Percentiles rank a stretch among this genome's conserved stretches.
Conservation (phyloP, 2,113 vertebrate species). For the Mellivora capensis region DNA sequence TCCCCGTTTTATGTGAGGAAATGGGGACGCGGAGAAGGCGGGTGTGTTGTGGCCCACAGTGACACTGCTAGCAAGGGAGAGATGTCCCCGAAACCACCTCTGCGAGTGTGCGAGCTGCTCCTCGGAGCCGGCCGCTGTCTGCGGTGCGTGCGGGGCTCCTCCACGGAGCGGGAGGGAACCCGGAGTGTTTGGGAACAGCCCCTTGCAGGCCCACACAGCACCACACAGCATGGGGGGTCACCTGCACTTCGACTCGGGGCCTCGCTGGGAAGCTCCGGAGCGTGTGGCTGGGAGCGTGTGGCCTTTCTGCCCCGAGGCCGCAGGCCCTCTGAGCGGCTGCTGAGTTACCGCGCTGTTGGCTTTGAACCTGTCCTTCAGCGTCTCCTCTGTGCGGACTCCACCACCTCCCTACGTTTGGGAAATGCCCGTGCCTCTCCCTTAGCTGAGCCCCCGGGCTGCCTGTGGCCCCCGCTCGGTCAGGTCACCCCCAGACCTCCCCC, state of each 20-base stretch:
- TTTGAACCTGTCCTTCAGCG: rapidly evolving
- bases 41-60: rapidly evolving
- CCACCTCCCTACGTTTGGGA: rapidly evolving
- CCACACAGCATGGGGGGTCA: rapidly evolving
- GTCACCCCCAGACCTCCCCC: rapidly evolving
- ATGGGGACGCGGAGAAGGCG: neutral
- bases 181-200: rapidly evolving
- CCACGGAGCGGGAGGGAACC: rapidly evolving
- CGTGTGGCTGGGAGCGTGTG: rapidly evolving
- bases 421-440: rapidly evolving
- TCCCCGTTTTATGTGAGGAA: neutral
- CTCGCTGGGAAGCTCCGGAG: rapidly evolving
- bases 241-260: rapidly evolving
- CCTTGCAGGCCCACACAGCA: rapidly evolving
- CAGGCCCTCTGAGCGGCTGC: too few relatives aligned
- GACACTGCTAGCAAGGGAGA: neutral
- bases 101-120: rapidly evolving
- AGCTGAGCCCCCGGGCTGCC: neutral
- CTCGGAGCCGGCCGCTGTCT: rapidly evolving
- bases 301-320: rapidly evolving
- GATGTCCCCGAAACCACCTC: rapidly evolving
- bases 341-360: rapidly evolving
- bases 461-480: rapidly evolving
- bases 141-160: rapidly evolving
- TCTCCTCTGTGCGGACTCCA: too few relatives aligned